A percentile compares a stretch with the other conserved stretches of the same genome.
phyloP scores from a whole-genome alignment of 1,140 invertebrate genomes.

The Aradophagus sp. region DNA sequence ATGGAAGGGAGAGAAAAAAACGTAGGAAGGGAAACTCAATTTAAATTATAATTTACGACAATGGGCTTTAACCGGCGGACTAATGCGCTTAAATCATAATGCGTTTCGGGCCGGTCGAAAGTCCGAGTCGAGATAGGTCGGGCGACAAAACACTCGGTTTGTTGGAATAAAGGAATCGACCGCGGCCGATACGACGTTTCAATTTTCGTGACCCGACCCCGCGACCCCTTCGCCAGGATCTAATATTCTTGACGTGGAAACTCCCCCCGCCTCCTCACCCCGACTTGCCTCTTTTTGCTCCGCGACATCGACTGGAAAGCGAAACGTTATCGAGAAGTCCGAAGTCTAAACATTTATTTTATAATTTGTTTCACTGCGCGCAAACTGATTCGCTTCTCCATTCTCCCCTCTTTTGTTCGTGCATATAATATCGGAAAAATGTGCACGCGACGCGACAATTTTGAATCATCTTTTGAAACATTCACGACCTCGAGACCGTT shows the following conservation, averaged over 20 bases:
- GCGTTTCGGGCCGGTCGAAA: conserved; percentile 1
- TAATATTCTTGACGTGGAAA: conserved; percentile 67
- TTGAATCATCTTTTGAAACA: no score
- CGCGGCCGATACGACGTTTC: conserved; percentile 63
- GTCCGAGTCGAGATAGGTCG: conserved; percentile 30
- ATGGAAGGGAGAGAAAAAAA: background rate
- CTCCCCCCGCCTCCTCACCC: conserved; percentile 55
- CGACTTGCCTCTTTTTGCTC: conserved; percentile 4
- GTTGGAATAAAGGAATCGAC: conserved; percentile 39
- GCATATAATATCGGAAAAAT: no score
- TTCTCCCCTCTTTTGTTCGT: background rate
- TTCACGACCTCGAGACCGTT: no score
- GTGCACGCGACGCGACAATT: no score
- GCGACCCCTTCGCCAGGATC: conserved; percentile 51
- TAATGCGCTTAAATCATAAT: conserved; percentile 28
- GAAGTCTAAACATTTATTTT: conserved; percentile 30
- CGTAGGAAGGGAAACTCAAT: background rate
- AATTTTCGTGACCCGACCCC: conserved; percentile 63
- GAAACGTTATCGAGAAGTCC: conserved; percentile 24
- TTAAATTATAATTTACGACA: conserved; percentile 1
- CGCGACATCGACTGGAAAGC: conserved; percentile 21
- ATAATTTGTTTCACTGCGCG: conserved; percentile 20
- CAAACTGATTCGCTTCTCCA: background rate
- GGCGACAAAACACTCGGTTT: conserved; percentile 43
- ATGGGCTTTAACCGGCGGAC: conserved; percentile 2